Conservation (phyloP, 2,888 invertebrate genomes). For the Synanthedon myopaeformis region DNA sequence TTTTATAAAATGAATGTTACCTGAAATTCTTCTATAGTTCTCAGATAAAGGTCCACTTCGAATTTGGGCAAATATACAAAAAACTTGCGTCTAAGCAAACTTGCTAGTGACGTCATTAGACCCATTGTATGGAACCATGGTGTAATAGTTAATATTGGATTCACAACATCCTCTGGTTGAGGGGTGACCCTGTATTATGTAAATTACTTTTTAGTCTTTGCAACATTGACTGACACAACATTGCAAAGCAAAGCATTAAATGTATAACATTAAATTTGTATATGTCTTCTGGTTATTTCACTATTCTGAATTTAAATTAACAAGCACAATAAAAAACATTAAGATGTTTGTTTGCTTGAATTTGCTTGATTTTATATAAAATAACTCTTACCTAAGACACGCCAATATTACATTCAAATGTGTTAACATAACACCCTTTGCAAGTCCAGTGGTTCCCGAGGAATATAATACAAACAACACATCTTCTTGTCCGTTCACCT, state of each 20-base stretch:
- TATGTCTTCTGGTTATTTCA: too few relatives aligned
- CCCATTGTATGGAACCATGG: neutral
- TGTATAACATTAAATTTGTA: too few relatives aligned
- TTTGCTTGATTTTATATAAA: too few relatives aligned
- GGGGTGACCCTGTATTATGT: neutral
- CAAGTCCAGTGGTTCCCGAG: conserved; percentile 51
- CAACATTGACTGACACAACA: too few relatives aligned
- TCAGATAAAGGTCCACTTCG: neutral
- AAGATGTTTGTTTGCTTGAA: too few relatives aligned
- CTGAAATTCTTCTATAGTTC: neutral
- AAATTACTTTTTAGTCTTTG: too few relatives aligned
- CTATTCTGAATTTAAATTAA: too few relatives aligned
- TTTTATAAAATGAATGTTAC: neutral
- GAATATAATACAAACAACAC: conserved; percentile 40
- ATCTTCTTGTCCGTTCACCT: conserved; percentile 33
- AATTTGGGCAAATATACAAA: neutral
- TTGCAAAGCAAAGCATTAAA: too few relatives aligned
- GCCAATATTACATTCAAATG: conserved; percentile 32
- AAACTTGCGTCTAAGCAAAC: neutral
- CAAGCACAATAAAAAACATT: too few relatives aligned
- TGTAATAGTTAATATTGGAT: neutral
- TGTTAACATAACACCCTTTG: conserved; percentile 48
- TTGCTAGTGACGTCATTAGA: neutral
- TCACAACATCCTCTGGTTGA: neutral
- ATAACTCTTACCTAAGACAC: conserved; percentile 23